phyloP scores from a whole-genome alignment of 2,888 invertebrate species.

The Amiota mariae region DNA sequence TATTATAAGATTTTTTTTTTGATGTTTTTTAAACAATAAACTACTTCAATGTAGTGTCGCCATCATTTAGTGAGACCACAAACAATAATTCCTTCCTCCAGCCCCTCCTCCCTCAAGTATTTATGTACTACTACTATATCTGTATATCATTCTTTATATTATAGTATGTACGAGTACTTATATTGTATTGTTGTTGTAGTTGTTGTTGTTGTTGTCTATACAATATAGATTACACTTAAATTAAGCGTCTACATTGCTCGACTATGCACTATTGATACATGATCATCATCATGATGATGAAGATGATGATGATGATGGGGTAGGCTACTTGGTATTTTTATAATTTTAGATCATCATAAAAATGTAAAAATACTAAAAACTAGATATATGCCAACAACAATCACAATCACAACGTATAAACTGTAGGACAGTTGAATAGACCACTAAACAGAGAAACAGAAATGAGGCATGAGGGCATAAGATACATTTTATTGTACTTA shows the following conservation, averaged over 20 bases:
- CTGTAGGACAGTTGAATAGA: not conserved
- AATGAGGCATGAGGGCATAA: constrained; percentile 30
- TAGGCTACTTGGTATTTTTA: constrained; percentile 40
- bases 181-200: no score
- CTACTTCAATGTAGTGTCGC: no score
- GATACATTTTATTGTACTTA: no score
- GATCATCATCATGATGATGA: not conserved
- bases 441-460: constrained; percentile 38
- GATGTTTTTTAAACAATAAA: no score
- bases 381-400: not conserved
- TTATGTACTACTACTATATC: no score
- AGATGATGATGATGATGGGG: not conserved
- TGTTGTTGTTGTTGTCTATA: not conserved
- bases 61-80: no score
- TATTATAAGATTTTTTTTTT: no score
- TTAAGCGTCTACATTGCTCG: constrained; percentile 62
- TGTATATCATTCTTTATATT: no score
- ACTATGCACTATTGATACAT: no score
- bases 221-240: constrained; percentile 58
- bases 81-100: no score
- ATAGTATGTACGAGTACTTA: no score
- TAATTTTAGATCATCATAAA: constrained; percentile 63
- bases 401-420: not conserved
- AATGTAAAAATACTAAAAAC: constrained; percentile 58
- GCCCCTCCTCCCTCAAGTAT: no score